Conservation (phyloP, 1,140 invertebrate species). For the Diplogasteroides magnus region DNA sequence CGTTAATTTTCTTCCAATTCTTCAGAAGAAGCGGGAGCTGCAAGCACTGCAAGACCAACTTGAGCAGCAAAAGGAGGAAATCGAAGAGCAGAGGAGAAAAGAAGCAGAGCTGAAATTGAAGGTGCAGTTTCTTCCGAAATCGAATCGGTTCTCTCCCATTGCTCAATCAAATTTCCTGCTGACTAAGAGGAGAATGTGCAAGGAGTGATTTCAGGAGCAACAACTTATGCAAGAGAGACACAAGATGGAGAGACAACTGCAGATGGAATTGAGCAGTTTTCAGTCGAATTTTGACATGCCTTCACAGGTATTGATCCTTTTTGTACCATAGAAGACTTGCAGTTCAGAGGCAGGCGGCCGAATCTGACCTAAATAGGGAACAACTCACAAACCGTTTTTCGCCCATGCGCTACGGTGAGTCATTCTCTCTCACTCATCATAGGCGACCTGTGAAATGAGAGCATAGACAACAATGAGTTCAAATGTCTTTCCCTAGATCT, state of each 20-base stretch:
- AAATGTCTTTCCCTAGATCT: too few species aligned
- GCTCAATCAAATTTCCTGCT: not conserved
- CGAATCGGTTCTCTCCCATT: not conserved
- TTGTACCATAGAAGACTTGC: not conserved
- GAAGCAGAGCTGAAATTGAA: constrained; percentile 18
- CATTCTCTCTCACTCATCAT: not conserved
- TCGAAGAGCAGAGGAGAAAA: constrained; percentile 20
- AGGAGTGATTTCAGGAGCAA: not conserved
- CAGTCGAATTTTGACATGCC: too few species aligned
- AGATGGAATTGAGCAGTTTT: not conserved
- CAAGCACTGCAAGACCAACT: constrained; percentile 22
- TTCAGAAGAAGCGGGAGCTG: constrained; percentile 5
- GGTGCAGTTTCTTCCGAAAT: not conserved
- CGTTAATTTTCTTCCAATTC: not conserved
- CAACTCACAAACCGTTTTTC: not conserved
- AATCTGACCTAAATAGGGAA: too few species aligned
- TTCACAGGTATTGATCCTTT: not conserved
- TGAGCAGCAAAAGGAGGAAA: constrained; percentile 11
- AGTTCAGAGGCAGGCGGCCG: not conserved
- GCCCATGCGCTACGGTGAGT: not conserved
- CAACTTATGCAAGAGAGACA: not conserved
- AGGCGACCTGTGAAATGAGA: too few species aligned
- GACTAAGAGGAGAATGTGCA: not conserved
- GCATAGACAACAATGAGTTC: too few species aligned
- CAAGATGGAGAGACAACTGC: not conserved